Percentiles rank a stretch among this genome's conserved stretches.
Evolutionary conservation across 2,113 vertebrate genomes (phyloP).

Genomic region (Grus americana): DNA sequence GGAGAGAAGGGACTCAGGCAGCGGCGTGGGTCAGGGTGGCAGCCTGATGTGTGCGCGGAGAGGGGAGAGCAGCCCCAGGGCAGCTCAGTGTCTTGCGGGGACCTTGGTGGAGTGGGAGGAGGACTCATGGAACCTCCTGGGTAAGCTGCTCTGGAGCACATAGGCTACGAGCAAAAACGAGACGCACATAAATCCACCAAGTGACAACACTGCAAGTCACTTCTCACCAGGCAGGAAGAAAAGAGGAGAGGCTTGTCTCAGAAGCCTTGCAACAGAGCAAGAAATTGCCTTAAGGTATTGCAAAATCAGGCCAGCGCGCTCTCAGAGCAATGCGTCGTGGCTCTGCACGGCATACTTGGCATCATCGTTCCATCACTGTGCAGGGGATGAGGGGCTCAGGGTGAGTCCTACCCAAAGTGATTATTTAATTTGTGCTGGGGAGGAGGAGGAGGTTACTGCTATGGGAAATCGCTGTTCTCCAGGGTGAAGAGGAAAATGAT

Average conservation of each 20-base stretch:
- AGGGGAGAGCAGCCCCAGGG: neutral
- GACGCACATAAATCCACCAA: neutral
- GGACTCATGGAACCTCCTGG: neutral
- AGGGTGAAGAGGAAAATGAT: neutral
- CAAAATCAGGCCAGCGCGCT: neutral
- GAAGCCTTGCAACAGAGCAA: neutral
- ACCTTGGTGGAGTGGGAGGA: neutral
- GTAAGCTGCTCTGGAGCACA: neutral
- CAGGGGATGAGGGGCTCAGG: neutral
- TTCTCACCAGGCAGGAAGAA: neutral
- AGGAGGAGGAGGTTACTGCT: neutral
- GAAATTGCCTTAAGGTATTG: neutral
- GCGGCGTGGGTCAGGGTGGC: accelerated
- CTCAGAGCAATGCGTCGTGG: accelerated
- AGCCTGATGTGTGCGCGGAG: neutral
- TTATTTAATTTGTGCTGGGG: neutral
- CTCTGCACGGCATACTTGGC: accelerated
- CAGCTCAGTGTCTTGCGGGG: neutral
- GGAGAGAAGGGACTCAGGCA: neutral
- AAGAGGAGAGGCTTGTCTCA: neutral
- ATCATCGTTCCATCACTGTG: accelerated
- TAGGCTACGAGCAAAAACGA: neutral
- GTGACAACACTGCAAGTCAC: neutral
- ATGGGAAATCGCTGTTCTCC: neutral
- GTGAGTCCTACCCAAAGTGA: neutral